Evolutionary conservation across 2,113 vertebrate species (phyloP).

Genomic region (Heliornis fulica): DNA sequence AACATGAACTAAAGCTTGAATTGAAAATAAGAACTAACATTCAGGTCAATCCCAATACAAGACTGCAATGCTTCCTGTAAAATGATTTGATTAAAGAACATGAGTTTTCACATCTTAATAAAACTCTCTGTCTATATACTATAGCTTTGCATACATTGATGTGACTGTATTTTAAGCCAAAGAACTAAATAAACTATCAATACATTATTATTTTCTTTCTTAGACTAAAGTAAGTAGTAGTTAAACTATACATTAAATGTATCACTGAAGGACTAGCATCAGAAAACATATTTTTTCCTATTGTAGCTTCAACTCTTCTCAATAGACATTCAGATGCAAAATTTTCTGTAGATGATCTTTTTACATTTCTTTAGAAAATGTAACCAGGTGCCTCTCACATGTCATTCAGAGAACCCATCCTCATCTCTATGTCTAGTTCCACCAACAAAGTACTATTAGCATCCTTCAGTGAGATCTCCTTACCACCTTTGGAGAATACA

Average conservation of each 20-base stretch:
- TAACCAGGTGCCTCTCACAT: background rate
- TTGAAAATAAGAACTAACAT: background rate
- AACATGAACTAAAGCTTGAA: background rate
- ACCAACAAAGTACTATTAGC: background rate
- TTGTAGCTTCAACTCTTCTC: background rate
- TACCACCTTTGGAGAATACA: fast-evolving
- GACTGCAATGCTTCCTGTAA: background rate
- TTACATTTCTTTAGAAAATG: background rate
- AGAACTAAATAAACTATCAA: background rate
- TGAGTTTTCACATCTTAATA: background rate
- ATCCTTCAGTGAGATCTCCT: background rate
- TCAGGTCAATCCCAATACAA: background rate
- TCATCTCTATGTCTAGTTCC: background rate
- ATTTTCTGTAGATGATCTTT: background rate
- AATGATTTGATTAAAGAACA: background rate
- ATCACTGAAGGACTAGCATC: background rate
- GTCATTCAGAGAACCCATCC: background rate
- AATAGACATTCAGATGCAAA: background rate
- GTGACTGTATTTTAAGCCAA: background rate
- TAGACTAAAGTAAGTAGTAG: background rate
- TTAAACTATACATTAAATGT: background rate
- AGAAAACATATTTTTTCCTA: background rate
- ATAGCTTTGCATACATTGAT: background rate
- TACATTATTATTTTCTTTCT: background rate
- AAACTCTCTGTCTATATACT: background rate